Base-by-base conservation (phyloP, 2,888 invertebrate species). In the Thera britannica region DNA sequence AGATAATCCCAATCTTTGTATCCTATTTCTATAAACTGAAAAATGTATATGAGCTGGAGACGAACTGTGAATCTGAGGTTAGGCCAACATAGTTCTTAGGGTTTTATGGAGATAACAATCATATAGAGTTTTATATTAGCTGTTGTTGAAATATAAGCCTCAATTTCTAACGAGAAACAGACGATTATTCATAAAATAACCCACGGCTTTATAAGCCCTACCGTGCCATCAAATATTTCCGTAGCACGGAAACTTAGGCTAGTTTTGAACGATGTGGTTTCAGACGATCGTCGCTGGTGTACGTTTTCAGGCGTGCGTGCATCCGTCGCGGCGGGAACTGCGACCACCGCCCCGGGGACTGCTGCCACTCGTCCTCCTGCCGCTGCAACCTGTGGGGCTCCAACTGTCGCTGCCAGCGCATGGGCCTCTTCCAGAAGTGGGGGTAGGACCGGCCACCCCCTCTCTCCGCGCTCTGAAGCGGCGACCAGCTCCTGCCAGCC, bases 351-450 rank as follows among this genome's bases (percentile, higher is more conserved):
- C 96, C 96, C 9, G 96, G 96, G 73, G 97, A 97, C 89, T 97
- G 97, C 94, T 97, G 97, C 94, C 96, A 96, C 93, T 97, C 96
- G 80, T 96, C 97, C 74, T 96, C 97, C 74, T 98, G 97, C 91
- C 95, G 97, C 73, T 98, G 97, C 95, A 97, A 97, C 90, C 94
- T 97, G 62, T 98, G 97, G 97, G 97, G 97, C 70, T 96, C 97
- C 85, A 97, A 98, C 94, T 97, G 97, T 90, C 95, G 96, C 82
- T 98, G 97, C 90, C 97, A 97, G 90, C 95, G 97, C 79, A 96
- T 97, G 95, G 97, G 98, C 71, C 95, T 97, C 84, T 97, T 97
- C 95, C 97, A 97, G 88, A 97, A 97, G 92, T 97, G 97, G 96
- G 97, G 97, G 87, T 96, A 86, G 75, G 94, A 84, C 74, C 49